Conservation (phyloP, 2,797 vertebrate genomes). For the Taenioides sp. region DNA sequence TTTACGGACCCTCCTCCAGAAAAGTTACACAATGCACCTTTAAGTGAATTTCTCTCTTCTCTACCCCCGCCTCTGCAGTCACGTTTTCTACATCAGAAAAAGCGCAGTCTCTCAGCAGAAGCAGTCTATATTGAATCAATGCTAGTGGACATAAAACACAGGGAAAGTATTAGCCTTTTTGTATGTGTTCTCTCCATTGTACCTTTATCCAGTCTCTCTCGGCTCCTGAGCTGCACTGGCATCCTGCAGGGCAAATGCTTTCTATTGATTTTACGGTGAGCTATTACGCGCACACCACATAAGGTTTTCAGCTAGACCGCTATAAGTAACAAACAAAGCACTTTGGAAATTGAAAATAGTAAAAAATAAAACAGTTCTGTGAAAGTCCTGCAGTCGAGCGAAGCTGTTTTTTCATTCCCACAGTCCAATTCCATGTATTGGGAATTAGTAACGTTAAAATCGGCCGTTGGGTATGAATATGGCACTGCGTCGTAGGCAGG, state of each 20-base stretch:
- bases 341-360: constrained; percentile 8
- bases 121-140: neutral
- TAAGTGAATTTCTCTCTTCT: too few species aligned
- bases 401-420: neutral
- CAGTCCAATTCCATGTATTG: neutral
- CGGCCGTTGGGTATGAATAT: neutral
- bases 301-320: neutral
- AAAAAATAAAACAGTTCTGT: neutral
- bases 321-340: constrained; percentile 6
- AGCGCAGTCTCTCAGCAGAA: neutral
- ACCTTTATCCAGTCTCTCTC: neutral
- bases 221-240: neutral
- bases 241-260: constrained; percentile 1
- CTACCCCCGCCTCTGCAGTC: too few species aligned
- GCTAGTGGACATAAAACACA: neutral
- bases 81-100: neutral
- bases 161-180: neutral
- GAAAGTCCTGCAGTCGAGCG: neutral
- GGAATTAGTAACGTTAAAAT: neutral
- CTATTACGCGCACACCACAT: constrained; percentile 1
- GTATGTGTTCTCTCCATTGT: neutral
- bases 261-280: constrained; percentile 13
- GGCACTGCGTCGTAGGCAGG: too few species aligned
- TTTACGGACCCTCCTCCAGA: too few species aligned
- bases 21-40: too few species aligned